A percentile compares a stretch with the other conserved stretches of the same genome.
These are phyloP conservation scores for Trichoplusia ni DNA, from an alignment of 1,140 invertebrate species.

Conservation along the genomic window DNA sequence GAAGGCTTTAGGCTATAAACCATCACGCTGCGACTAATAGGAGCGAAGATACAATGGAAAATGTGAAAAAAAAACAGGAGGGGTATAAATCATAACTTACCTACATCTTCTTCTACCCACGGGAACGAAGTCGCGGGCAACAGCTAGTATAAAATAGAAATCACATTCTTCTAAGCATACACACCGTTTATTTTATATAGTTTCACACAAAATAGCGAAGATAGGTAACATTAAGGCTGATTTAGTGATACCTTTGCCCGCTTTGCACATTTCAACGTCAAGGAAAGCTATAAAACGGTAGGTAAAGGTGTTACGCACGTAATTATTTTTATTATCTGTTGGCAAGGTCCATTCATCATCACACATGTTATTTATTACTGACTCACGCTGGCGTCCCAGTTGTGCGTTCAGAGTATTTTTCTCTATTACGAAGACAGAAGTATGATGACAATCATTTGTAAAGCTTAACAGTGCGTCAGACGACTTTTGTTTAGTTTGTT, in stretches of 20 bases:
- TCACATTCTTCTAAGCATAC: not conserved
- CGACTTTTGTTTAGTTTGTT: not conserved
- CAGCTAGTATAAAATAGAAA: no score
- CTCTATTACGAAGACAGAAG: conserved; percentile 22
- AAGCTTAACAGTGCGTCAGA: conserved; percentile 12
- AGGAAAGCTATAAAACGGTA: conserved; percentile 19
- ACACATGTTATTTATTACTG: conserved; percentile 20
- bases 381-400: conserved; percentile 1
- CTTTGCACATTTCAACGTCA: not conserved
- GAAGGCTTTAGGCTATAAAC: no score
- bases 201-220: conserved; percentile 2
- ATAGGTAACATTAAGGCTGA: conserved; percentile 21
- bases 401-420: conserved; percentile 13
- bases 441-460: conserved; percentile 22
- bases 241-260: conserved; percentile 22
- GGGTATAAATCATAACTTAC: no score
- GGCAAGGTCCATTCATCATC: conserved; percentile 28
- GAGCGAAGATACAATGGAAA: no score
- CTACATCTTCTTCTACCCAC: no score
- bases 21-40: no score
- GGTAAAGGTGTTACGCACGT: conserved; percentile 24
- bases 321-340: conserved; percentile 35
- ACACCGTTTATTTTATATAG: not conserved
- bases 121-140: no score
- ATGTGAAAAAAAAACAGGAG: no score